Base-by-base conservation (phyloP, 1,140 invertebrate genomes). In the Himalopsyche phryganea region DNA sequence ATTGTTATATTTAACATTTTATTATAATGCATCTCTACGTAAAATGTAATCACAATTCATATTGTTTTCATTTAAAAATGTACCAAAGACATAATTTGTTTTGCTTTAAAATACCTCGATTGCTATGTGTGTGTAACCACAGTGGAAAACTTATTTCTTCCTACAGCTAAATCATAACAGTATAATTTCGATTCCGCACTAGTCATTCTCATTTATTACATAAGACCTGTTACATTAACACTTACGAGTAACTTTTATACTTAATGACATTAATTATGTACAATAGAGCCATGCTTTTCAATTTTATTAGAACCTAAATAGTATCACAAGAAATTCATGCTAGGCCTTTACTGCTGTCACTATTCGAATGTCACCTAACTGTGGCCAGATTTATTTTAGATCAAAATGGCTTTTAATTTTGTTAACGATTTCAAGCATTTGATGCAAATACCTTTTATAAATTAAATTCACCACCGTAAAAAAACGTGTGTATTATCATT, bases 211-310 rank as follows among this genome's bases (percentile, higher is more conserved):
- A 58, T 33, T 50, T 17, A 57, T 57, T 57, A 50, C 54, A 57
- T 40, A 50, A 58, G 41, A 51, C 36, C 23, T 42, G 58, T 54
- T 56, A 56, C 51, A 61, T 58, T 51, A 61, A 59, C 52, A 56
- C 32, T 54, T 58, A 63, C 51, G 56, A 59, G 49, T 42, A 56
- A 57, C 40, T 20, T 45, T 42, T 50, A 28, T 44, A 57, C 51
- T 63, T 63, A 58, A 55, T 44, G 38, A 64, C 49, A 41, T 35
- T 60, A 60, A 64, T 60, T 64, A 64, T 64, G 47, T 64, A 64
- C 61, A 64, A 64, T 64, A 64, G 61, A 64, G 61, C 61, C 61
- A 60, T 64, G 61, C 61, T 64, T 60, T 63, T 60, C 50, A 35
- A 33, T 58, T 63, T 47, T 57, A 57, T 58, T 64, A 64, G 61